Evolutionary conservation across 2,113 vertebrate species (phyloP).

Genomic region (zebrafish (Danio rerio)): DNA sequence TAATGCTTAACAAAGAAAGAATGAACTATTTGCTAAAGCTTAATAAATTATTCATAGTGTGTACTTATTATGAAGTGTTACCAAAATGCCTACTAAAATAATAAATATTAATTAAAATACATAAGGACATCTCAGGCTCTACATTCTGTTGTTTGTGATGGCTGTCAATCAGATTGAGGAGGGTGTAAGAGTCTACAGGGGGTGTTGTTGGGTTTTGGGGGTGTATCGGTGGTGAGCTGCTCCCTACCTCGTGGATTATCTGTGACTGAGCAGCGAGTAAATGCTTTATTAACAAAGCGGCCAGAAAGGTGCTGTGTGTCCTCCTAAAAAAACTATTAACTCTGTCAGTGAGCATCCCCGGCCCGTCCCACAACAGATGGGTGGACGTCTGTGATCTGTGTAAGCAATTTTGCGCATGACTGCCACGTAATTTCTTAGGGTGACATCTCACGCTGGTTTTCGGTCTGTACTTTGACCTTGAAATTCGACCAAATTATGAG

Average conservation of each 20-base stretch:
- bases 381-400: conserved; percentile 78
- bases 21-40: too few relatives aligned
- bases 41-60: too few relatives aligned
- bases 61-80: too few relatives aligned
- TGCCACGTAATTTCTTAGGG: conserved; percentile 78
- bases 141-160: too few relatives aligned
- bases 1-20: too few relatives aligned
- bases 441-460: conserved; percentile 80
- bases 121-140: too few relatives aligned
- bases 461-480: conserved; percentile 81
- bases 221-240: not conserved
- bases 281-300: conserved; percentile 71
- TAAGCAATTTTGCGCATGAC: conserved; percentile 84
- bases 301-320: conserved; percentile 60
- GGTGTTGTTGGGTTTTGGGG: too few relatives aligned
- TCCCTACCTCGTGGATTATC: conserved; percentile 37
- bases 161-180: too few relatives aligned
- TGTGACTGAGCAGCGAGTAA: conserved; percentile 55
- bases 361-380: conserved; percentile 76
- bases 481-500: conserved; percentile 73
- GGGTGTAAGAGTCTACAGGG: too few relatives aligned
- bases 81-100: too few relatives aligned
- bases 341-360: conserved; percentile 69
- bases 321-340: conserved; percentile 74
- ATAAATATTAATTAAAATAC: too few relatives aligned